Evolutionary conservation across 2,113 vertebrate species (phyloP), one percentile per base, ranked within the genome.

Genomic region (Pantherophis guttatus): DNA sequence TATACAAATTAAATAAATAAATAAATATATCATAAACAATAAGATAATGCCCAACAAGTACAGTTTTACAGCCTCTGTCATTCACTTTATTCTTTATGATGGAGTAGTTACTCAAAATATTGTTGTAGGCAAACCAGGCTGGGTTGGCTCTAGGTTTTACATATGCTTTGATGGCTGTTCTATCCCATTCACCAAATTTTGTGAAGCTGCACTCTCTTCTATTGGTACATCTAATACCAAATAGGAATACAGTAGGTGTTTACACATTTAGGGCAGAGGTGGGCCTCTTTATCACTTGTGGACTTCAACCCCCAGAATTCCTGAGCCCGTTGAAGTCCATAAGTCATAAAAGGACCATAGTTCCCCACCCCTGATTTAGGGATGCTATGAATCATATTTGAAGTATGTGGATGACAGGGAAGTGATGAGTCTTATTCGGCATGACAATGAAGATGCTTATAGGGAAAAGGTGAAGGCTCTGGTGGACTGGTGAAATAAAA

Each of bases 1-100:
- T n/a, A n/a, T n/a, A n/a, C n/a, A n/a, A n/a, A n/a, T n/a, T n/a
- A n/a, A n/a, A n/a, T n/a, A n/a, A n/a, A n/a, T n/a, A n/a, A n/a
- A n/a, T n/a, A n/a, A n/a, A n/a, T n/a, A 88, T 87, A 88, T 88
- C 54, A 87, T 89, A 92, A 95, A 21, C 29, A 29, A 3, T 17
- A 59, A 29, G 19, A 13, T 23, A 10, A 53, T 94, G 89, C 23
- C 29, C 0, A 11, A 89, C 44, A 17, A 81, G 19, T 58, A 8
- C 59, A 59, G 19, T 11, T 88, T 53, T 17, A 39, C 53, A 88
- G 29, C 54, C 48, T 57, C 13, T 88, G 90, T 59, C 62, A 9
- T 89, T 55, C 8, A 12, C n/a, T 88, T 70, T 75, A 33, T 24
- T 88, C 59, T 75, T 21, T 11, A 33, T 59, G 53, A 59, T 50